Conservation (phyloP, 92 coral and sea anemone species). For the Paragorgia papillata region DNA sequence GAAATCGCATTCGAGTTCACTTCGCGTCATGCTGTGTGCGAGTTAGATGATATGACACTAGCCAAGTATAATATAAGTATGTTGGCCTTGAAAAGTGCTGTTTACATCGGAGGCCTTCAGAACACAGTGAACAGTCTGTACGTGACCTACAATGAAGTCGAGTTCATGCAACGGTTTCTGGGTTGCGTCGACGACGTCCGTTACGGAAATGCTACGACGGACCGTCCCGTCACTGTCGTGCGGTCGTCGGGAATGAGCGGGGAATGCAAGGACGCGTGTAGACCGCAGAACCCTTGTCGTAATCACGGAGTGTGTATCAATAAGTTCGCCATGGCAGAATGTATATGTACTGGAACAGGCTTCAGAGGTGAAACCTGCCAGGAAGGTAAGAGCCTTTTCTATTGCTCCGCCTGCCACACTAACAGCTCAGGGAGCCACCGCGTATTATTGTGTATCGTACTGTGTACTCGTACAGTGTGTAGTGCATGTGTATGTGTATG, state of each 20-base stretch:
- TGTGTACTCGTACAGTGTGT: too few species aligned
- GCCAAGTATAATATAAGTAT: constrained; percentile 6
- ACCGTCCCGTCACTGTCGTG: neutral
- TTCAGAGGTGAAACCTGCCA: constrained; percentile 5
- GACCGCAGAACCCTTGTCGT: constrained; percentile 22
- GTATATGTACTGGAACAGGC: constrained; percentile 30
- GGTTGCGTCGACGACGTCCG: constrained; percentile 24
- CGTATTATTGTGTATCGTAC: too few species aligned
- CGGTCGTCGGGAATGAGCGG: constrained; percentile 13
- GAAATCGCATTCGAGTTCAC: constrained; percentile 1
- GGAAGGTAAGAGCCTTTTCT: constrained; percentile 21
- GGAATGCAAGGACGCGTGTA: constrained; percentile 35
- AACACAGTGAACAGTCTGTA: neutral
- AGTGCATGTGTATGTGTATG: too few species aligned
- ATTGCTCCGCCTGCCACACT: neutral
- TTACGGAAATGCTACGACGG: neutral
- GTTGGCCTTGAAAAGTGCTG: constrained; percentile 3
- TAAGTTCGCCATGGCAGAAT: constrained; percentile 40
- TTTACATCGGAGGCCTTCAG: constrained; percentile 30
- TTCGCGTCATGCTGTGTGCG: constrained; percentile 26
- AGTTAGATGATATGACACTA: constrained; percentile 1
- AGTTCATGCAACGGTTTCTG: constrained; percentile 16
- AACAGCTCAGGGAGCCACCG: neutral
- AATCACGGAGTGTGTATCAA: constrained; percentile 30
- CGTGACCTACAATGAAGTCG: neutral